These are phyloP conservation scores for Archilochus colubris DNA, from an alignment of 2,113 vertebrate species.

Conservation along the genomic window DNA sequence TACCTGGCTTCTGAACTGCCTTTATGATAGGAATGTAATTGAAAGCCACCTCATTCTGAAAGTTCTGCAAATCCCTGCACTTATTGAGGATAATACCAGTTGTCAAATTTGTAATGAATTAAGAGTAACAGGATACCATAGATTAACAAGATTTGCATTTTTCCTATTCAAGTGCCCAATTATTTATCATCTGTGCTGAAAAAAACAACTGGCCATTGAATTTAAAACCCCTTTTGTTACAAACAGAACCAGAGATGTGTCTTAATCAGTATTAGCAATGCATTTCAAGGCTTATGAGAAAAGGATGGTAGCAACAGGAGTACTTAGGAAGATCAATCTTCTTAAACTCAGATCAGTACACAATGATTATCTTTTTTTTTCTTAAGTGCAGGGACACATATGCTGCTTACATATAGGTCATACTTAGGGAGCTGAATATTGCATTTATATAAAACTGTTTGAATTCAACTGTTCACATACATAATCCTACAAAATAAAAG, in stretches of 20 bases:
- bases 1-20: neutral
- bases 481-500: neutral
- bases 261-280: constrained; percentile 33
- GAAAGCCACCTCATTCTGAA: constrained; percentile 13
- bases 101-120: constrained; percentile 8
- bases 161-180: constrained; percentile 35
- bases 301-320: constrained; percentile 20
- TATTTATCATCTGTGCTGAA: constrained; percentile 11
- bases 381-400: neutral
- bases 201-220: constrained; percentile 16
- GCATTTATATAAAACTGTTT: neutral
- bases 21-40: neutral
- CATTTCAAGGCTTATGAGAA: constrained; percentile 24
- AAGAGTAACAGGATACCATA: constrained; percentile 29
- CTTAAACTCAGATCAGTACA: constrained; percentile 14
- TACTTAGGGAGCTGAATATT: neutral
- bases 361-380: neutral
- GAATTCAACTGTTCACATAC: neutral
- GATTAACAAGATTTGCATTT: constrained; percentile 5
- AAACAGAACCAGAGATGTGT: constrained; percentile 17
- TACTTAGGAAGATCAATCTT: constrained; percentile 1
- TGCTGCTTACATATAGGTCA: neutral
- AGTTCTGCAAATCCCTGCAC: neutral
- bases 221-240: constrained; percentile 41
- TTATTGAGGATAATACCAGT: neutral